Evolutionary conservation across 2,113 vertebrate genomes (phyloP), one percentile per base, ranked within the genome.

Genomic region (Tapirus terrestris): DNA sequence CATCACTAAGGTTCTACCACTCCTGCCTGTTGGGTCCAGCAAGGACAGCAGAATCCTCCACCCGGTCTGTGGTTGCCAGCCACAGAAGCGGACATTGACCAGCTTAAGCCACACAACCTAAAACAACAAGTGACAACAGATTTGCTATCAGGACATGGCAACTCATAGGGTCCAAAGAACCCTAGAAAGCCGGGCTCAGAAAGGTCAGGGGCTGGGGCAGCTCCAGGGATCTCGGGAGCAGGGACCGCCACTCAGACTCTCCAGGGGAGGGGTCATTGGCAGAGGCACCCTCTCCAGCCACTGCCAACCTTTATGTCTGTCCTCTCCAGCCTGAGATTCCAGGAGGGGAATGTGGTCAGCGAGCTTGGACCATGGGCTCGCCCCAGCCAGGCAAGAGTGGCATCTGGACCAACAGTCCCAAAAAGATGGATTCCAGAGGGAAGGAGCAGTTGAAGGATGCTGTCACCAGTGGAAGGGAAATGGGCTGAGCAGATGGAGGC

Each of bases 101-200:
- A 4, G 9, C 18, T 1, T 8, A 12, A 56, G 51, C n/a, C 56
- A 9, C 39, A 2, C 43, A 3, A 0, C 36, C 8, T 39, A 5
- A 17, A 18, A 6, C 56, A 10, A 11, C 36, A 20, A 0, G 0
- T 2, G 43, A 18, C 29, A 5, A 0, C 3, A 2, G 33, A 1
- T 7, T 2, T 11, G 3, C 43, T 6, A 23, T 43, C 16, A 0
- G 60, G 31, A 7, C 31, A 0, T 0, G 3, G 33, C 73, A 2
- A 51, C 1, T 86, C 83, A 17, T 53, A 6, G 17, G 0, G 0
- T 18, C 27, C 67, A 0, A 0, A 20, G 16, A 56, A 36, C 11
- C 1, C 14, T 1, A 18, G 76, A 25, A 36, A 73, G 63, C 8
- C 8, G 0, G 16, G 36, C 33, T 25, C 2, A 0, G 9, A 10